These are phyloP conservation scores for Carcina quercana DNA, from an alignment of 2,888 invertebrate species.

Conservation along the genomic window DNA sequence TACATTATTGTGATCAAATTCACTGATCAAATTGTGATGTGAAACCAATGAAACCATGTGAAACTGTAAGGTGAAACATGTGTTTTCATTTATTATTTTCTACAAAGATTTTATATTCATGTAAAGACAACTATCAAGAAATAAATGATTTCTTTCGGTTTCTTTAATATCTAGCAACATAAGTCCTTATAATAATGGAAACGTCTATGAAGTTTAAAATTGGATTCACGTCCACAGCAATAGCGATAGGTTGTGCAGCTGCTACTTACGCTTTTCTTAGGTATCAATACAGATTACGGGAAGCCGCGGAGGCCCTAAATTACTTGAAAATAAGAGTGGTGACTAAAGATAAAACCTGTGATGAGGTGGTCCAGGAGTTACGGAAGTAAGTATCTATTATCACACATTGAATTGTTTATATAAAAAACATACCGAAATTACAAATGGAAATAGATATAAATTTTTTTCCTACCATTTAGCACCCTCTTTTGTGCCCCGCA, in stretches of 20 bases:
- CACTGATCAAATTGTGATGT: too few relatives aligned
- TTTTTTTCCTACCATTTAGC: too few relatives aligned
- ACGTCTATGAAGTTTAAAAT: conserved; percentile 27
- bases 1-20: too few relatives aligned
- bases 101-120: too few relatives aligned
- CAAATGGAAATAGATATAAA: neutral
- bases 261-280: conserved; percentile 29
- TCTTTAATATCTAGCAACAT: too few relatives aligned
- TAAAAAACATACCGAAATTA: neutral
- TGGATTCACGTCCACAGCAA: conserved; percentile 27
- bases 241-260: conserved; percentile 33
- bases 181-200: conserved; percentile 29
- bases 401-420: too few relatives aligned
- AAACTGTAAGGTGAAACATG: too few relatives aligned
- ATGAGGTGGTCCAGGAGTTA: conserved; percentile 38
- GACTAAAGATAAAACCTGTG: conserved; percentile 33
- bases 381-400: conserved; percentile 35
- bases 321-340: conserved; percentile 41
- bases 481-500: too few relatives aligned
- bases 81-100: too few relatives aligned
- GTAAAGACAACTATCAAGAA: too few relatives aligned
- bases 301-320: conserved; percentile 35
- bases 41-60: too few relatives aligned
- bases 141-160: too few relatives aligned
- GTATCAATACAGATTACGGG: conserved; percentile 19